phyloP scores from a whole-genome alignment of 2,797 vertebrate species.

The Lithobates pipiens region DNA sequence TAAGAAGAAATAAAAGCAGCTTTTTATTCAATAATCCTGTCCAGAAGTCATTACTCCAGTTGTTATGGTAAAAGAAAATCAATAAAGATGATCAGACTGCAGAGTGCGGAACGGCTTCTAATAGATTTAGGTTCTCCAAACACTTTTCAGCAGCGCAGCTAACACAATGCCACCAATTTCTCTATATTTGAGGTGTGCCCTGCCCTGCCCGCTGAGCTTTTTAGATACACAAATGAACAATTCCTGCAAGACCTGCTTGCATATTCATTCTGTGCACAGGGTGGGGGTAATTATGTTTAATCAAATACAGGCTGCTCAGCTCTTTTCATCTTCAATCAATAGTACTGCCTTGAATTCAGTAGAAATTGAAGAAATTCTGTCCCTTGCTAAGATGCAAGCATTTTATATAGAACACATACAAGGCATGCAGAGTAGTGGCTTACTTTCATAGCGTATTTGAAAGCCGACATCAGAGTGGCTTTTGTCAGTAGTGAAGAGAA shows the following conservation, averaged over 20 bases:
- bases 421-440: conserved; percentile 64
- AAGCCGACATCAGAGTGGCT: conserved; percentile 97
- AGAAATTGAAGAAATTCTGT: not conserved
- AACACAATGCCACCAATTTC: conserved; percentile 43
- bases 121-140: conserved; percentile 17
- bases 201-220: conserved; percentile 25
- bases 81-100: conserved; percentile 3
- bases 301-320: conserved; percentile 11
- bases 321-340: conserved; percentile 19
- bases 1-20: conserved; percentile 23
- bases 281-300: conserved; percentile 50
- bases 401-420: not conserved
- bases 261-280: conserved; percentile 2
- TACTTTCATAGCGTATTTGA: conserved; percentile 97
- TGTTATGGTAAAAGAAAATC: conserved; percentile 60
- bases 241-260: conserved; percentile 21
- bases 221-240: conserved; percentile 40
- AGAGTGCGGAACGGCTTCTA: conserved; percentile 21
- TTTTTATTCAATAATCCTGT: conserved; percentile 24
- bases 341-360: conserved; percentile 19
- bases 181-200: conserved; percentile 30
- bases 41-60: conserved; percentile 51
- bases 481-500: conserved; percentile 97
- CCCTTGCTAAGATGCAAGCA: not conserved
- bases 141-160: accelerated